These are phyloP conservation scores for Cololabis saira DNA, from an alignment of 2,113 vertebrate genomes.

Conservation along the genomic window DNA sequence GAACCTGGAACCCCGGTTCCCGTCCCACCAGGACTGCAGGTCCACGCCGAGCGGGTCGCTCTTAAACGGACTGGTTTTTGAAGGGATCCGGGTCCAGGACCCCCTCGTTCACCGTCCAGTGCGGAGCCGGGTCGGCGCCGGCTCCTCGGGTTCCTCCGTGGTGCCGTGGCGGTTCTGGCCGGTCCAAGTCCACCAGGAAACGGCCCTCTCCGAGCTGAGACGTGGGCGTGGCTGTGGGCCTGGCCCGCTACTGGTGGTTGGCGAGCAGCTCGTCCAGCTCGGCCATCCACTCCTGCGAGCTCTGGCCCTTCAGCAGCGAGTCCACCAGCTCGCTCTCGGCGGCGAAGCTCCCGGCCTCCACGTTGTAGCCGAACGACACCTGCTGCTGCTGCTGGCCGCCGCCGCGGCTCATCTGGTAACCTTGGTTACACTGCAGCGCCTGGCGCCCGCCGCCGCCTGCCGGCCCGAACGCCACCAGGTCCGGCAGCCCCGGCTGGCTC, in stretches of 20 bases:
- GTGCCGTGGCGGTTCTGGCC: neutral
- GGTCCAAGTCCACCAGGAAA: neutral
- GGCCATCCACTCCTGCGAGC: slow-evolving; percentile 97
- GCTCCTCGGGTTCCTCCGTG: too few species aligned
- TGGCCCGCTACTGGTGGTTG: slow-evolving; percentile 87
- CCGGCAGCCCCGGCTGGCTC: slow-evolving; percentile 85
- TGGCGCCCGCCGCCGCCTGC: slow-evolving; percentile 80
- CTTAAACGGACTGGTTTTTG: too few species aligned
- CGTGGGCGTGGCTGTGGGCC: too few species aligned
- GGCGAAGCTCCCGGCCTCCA: slow-evolving; percentile 86
- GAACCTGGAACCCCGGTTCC: neutral
- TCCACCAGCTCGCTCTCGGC: slow-evolving; percentile 94
- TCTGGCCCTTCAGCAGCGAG: slow-evolving; percentile 94
- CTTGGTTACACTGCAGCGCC: slow-evolving; percentile 90
- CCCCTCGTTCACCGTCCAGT: too few species aligned
- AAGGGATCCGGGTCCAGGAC: too few species aligned
- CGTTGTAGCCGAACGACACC: slow-evolving; percentile 87
- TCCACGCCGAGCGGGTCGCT: neutral
- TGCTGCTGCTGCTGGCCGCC: slow-evolving; percentile 85
- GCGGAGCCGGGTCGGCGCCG: too few species aligned
- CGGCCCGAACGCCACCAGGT: slow-evolving; percentile 88
- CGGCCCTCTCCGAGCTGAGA: neutral
- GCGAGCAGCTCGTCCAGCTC: slow-evolving; percentile 95
- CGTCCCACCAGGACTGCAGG: slow-evolving; percentile 3
- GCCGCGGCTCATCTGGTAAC: slow-evolving; percentile 89